phyloP scores from a whole-genome alignment of 2,113 vertebrate species.

The Seriola quinqueradiata region DNA sequence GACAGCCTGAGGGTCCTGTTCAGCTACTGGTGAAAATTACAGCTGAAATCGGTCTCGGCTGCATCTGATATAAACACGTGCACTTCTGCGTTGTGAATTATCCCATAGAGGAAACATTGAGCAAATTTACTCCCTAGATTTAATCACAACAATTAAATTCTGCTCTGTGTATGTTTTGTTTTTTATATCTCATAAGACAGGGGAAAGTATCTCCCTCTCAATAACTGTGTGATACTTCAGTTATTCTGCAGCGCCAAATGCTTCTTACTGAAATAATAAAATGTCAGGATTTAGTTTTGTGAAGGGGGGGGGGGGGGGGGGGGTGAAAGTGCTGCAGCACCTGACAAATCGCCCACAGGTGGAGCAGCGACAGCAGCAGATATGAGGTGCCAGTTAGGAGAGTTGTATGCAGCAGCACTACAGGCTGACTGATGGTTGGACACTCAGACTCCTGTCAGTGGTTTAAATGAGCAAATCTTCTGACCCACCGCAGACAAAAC shows the following conservation, averaged over 20 bases:
- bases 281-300: not conserved
- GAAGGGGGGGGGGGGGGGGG: not conserved
- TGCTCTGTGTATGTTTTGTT: not conserved
- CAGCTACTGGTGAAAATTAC: conserved; percentile 26
- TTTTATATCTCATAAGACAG: not conserved
- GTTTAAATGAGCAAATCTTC: conserved; percentile 42
- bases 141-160: not conserved
- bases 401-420: not conserved
- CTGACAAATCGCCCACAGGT: conserved; percentile 8
- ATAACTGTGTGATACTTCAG: not conserved
- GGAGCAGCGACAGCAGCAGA: conserved; percentile 31
- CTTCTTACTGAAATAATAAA: not conserved
- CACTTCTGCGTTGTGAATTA: not conserved
- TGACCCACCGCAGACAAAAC: conserved; percentile 15
- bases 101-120: not conserved
- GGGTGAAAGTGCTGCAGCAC: not conserved
- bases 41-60: conserved; percentile 13
- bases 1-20: conserved; percentile 30
- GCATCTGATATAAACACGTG: conserved; percentile 14
- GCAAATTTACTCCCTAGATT: not conserved
- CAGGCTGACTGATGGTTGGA: conserved; percentile 10
- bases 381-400: conserved; percentile 21
- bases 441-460: conserved; percentile 23
- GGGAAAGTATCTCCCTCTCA: not conserved
- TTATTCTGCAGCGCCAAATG: not conserved